These are phyloP conservation scores for Eulemur macaco DNA, from an alignment of 2,113 vertebrate species.

Conservation along the genomic window DNA sequence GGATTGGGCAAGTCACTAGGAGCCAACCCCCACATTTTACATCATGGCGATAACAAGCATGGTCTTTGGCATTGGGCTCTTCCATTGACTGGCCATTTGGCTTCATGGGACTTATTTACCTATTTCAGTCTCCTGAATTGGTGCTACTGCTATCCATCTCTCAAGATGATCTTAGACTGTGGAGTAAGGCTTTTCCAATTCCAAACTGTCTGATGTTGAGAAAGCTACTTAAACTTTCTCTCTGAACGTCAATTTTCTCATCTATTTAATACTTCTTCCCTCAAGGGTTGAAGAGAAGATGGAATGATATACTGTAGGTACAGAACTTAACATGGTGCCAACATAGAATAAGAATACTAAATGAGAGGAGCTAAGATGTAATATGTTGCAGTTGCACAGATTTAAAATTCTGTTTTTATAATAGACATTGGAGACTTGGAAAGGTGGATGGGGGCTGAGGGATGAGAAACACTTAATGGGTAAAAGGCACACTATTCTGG, in stretches of 20 bases:
- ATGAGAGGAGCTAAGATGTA: not conserved
- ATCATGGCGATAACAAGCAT: not conserved
- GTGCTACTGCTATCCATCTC: not conserved
- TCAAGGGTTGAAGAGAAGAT: not conserved
- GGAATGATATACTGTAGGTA: not conserved
- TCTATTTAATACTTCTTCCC: not conserved
- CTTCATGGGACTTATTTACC: not conserved
- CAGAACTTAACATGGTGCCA: not conserved
- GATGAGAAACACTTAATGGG: too few relatives aligned
- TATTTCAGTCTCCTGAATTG: slow-evolving; percentile 12
- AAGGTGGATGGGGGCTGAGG: too few relatives aligned
- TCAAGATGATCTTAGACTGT: not conserved
- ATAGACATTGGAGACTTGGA: too few relatives aligned
- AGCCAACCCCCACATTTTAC: not conserved
- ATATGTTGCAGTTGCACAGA: not conserved
- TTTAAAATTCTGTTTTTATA: slow-evolving; percentile 17
- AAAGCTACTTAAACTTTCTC: slow-evolving; percentile 2
- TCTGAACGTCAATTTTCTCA: not conserved
- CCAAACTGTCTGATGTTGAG: not conserved
- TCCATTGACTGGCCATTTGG: not conserved
- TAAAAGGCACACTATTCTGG: too few relatives aligned
- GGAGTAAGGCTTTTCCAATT: not conserved
- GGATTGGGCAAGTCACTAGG: not conserved
- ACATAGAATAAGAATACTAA: not conserved
- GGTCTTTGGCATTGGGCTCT: not conserved